phyloP scores from a whole-genome alignment of 2,797 vertebrate species.

The Acipenser transmontanus region DNA sequence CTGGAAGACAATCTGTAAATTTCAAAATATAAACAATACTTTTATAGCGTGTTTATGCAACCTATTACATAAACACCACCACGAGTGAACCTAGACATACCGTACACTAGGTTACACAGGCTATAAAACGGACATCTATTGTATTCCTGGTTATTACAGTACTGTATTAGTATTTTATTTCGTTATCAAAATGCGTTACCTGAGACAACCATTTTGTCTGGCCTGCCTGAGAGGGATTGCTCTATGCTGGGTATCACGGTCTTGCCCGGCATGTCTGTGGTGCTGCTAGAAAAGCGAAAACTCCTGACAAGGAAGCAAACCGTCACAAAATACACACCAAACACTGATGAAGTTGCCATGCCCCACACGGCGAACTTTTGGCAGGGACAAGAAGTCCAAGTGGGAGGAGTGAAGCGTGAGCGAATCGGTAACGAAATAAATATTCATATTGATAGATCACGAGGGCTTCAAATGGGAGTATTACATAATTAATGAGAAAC shows the following conservation, averaged over 20 bases:
- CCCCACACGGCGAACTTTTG: slow-evolving; percentile 5
- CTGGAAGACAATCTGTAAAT: too few relatives aligned
- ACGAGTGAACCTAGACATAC: too few relatives aligned
- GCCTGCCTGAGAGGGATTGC: slow-evolving; percentile 46
- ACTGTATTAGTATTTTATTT: too few relatives aligned
- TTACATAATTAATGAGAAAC: too few relatives aligned
- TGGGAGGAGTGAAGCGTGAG: slow-evolving; percentile 12
- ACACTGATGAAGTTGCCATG: slow-evolving; percentile 19
- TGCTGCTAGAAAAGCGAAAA: slow-evolving; percentile 1
- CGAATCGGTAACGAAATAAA: slow-evolving; percentile 49
- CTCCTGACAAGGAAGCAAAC: slow-evolving; percentile 17
- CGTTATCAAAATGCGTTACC: slow-evolving; percentile 40
- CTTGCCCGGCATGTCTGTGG: slow-evolving; percentile 36
- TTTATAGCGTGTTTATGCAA: too few relatives aligned
- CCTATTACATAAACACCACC: too few relatives aligned
- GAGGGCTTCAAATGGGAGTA: too few relatives aligned
- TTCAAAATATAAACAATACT: too few relatives aligned
- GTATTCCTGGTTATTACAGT: too few relatives aligned
- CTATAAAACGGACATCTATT: too few relatives aligned
- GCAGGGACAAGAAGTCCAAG: slow-evolving; percentile 15
- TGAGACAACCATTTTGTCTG: slow-evolving; percentile 52
- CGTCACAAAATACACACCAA: slow-evolving; percentile 13
- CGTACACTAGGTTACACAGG: too few relatives aligned
- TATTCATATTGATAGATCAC: slow-evolving; percentile 49
- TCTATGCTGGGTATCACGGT: slow-evolving; percentile 39